Conservation (phyloP, 2,797 vertebrate species). For the Enteromius trimaculatus region DNA sequence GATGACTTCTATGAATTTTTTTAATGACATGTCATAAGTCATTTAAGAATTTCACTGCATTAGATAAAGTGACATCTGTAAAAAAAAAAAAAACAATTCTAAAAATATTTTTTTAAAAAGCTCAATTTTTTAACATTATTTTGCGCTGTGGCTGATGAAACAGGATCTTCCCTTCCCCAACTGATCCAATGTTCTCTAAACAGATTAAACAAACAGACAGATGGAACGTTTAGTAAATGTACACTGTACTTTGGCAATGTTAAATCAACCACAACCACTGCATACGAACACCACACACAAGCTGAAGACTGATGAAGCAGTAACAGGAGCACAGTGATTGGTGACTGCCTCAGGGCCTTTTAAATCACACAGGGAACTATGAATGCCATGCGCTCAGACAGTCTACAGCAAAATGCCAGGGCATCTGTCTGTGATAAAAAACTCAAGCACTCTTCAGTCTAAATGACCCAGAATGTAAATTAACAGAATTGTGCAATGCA, state of each 20-base stretch:
- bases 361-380: neutral
- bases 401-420: constrained; percentile 3
- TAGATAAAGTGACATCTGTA: neutral
- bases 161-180: neutral
- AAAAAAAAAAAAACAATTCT: neutral
- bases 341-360: neutral
- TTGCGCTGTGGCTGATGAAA: neutral
- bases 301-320: neutral
- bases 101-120: too few relatives aligned
- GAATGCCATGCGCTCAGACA: neutral
- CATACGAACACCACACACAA: neutral
- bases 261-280: neutral
- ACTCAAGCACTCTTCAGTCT: neutral
- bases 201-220: neutral
- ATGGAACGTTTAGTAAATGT: neutral
- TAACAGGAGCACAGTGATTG: constrained; percentile 4
- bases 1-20: neutral
- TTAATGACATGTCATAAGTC: neutral
- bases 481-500: neutral
- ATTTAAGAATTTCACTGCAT: neutral
- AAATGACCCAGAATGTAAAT: neutral
- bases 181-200: neutral
- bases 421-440: neutral
- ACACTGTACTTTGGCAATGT: neutral
- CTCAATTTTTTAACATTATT: neutral